Base-by-base conservation (phyloP, 2,888 invertebrate genomes). In the Drosophila paranaensis region DNA sequence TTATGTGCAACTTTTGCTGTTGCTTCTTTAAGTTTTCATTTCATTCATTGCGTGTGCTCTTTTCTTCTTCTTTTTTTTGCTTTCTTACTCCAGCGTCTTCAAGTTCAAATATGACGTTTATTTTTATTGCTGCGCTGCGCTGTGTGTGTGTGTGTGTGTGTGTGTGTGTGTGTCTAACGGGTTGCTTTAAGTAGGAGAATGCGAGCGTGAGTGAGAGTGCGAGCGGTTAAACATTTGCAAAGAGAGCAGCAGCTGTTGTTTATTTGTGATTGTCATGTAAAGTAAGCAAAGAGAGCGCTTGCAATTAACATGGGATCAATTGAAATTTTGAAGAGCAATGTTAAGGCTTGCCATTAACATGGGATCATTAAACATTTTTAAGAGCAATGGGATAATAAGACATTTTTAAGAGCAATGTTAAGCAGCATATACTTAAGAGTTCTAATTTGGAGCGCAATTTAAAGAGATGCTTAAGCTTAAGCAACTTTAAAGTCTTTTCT, bases 81-180 rank as follows among this genome's bases (percentile, higher is more conserved):
- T 5, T 66, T 80, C 61, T 64, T 80, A 53, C 45, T 54, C 27
- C 40, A 35, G 37, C n/a, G 51, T 69, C 45, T 60, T 77, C 74
- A 77, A 77, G 79, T 77, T 77, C 76, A 77, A 77, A 77, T 64
- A 61, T 72, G 64, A 62, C 46, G 65, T 73, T 77, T 62, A 57
- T 62, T 66, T 67, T 64, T 60, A 30, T 53, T 62, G 37, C 62
- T 42, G 13, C 39, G 51, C 25, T 60, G 20, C 20, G 20, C 20
- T 20, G 20, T 20, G 20, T 20, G 39, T 37, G 54, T 58, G 30
- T 37, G 48, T 43, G 11, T 43, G 51, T 14, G 30, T 25, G 39
- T 37, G 54, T 58, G 30, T 37, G 48, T 43, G 11, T 43, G 51
- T 14, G 30, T 25, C 25, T 37, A 67, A 42, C 25, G 66, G 43